phyloP scores from a whole-genome alignment of 2,888 invertebrate genomes.

The Mimumesa dahlbomi region DNA sequence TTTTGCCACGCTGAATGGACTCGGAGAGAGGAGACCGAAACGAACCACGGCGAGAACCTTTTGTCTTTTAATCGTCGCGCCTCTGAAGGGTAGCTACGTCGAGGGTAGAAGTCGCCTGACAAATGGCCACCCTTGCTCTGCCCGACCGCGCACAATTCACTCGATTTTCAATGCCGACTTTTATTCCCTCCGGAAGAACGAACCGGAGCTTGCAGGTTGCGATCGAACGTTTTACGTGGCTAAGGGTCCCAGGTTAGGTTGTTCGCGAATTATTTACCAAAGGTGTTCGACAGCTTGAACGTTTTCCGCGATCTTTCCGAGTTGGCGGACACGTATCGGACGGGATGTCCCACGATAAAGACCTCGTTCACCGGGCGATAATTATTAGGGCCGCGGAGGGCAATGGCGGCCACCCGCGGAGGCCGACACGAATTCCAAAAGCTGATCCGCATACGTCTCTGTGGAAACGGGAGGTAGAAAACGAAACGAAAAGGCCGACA shows the following conservation, averaged over 20 bases:
- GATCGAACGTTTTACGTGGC: slow-evolving; percentile 10
- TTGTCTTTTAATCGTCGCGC: slow-evolving; percentile 70
- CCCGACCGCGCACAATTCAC: slow-evolving; percentile 8
- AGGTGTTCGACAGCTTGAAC: too few relatives aligned
- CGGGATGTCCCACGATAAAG: slow-evolving; percentile 68
- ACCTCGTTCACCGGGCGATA: slow-evolving; percentile 72
- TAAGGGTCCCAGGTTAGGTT: too few relatives aligned
- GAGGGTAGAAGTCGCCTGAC: slow-evolving; percentile 45
- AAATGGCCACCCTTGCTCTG: slow-evolving; percentile 45
- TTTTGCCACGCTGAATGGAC: slow-evolving; percentile 59
- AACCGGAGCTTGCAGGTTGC: slow-evolving; percentile 8
- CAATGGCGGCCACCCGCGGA: slow-evolving; percentile 71
- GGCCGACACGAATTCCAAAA: slow-evolving; percentile 74
- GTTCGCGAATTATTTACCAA: too few relatives aligned
- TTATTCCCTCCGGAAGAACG: slow-evolving; percentile 44
- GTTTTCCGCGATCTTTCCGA: too few relatives aligned
- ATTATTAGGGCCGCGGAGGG: slow-evolving; percentile 69
- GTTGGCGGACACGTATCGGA: too few relatives aligned
- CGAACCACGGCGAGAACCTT: slow-evolving; percentile 61
- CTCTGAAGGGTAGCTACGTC: slow-evolving; percentile 34
- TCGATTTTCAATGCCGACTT: slow-evolving; percentile 34
- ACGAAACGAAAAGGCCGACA: slow-evolving; percentile 31
- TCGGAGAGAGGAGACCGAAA: slow-evolving; percentile 40
- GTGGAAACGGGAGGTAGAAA: slow-evolving; percentile 48
- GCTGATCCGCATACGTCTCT: slow-evolving; percentile 73